These are phyloP conservation scores for Urocynchramus pylzowi DNA, from an alignment of 2,113 vertebrate species.

Conservation along the genomic window DNA sequence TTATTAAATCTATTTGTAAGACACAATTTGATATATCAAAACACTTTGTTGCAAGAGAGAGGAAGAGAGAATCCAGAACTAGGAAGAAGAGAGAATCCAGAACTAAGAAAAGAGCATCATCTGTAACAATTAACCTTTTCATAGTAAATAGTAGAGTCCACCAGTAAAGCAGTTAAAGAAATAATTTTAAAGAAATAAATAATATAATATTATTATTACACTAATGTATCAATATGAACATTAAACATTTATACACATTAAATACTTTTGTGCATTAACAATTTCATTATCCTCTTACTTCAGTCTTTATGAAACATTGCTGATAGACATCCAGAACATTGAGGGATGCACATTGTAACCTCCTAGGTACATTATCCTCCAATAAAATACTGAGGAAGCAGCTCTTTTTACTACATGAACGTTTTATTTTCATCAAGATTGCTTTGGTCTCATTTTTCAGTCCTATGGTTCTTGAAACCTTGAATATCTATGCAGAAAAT, in stretches of 20 bases:
- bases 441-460: background rate
- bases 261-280: background rate
- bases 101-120: background rate
- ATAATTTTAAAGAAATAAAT: background rate
- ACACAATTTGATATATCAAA: background rate
- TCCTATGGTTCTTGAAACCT: background rate
- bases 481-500: background rate
- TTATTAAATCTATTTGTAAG: background rate
- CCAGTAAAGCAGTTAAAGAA: background rate
- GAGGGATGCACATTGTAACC: background rate
- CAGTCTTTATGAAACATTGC: background rate
- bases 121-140: background rate
- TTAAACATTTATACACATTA: background rate
- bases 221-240: background rate
- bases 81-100: background rate
- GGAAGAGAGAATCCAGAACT: background rate
- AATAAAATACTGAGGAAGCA: background rate
- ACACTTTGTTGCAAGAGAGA: background rate
- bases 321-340: background rate
- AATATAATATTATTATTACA: background rate
- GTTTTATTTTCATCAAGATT: background rate
- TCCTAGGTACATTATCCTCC: background rate
- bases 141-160: background rate
- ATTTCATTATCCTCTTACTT: background rate
- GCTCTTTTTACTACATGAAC: background rate